These are phyloP conservation scores for Paramisgurnus dabryanus DNA, from an alignment of 2,113 vertebrate species.

Conservation along the genomic window DNA sequence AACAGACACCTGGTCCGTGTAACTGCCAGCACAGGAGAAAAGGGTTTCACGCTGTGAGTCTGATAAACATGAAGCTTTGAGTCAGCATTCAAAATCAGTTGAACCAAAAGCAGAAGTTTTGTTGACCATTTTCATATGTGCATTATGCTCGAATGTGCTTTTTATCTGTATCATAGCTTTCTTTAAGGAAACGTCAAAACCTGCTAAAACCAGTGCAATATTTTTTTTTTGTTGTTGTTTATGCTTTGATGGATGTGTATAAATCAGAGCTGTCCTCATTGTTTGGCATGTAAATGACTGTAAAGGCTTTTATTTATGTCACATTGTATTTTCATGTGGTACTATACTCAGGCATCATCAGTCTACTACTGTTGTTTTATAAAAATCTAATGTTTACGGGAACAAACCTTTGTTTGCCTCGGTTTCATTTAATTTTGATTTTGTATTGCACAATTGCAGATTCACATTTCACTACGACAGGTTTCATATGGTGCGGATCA, in stretches of 20 bases:
- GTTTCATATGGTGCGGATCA: constrained; percentile 19
- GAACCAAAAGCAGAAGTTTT: constrained; percentile 5
- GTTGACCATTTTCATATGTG: constrained; percentile 7
- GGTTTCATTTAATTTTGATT: not conserved
- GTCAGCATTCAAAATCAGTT: constrained; percentile 4
- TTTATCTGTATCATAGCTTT: not conserved
- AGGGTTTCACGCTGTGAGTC: constrained; percentile 9
- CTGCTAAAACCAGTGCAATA: constrained; percentile 38
- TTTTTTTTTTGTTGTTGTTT: not conserved
- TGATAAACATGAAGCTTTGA: constrained; percentile 34
- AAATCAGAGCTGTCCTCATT: constrained; percentile 13
- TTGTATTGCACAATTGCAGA: constrained; percentile 4
- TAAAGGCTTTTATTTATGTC: constrained; percentile 33
- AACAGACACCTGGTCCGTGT: not conserved
- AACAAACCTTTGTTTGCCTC: constrained; percentile 7
- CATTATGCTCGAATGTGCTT: constrained; percentile 20
- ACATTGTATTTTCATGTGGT: constrained; percentile 25
- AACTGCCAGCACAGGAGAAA: constrained; percentile 6
- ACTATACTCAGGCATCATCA: constrained; percentile 25
- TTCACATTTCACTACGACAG: constrained; percentile 7
- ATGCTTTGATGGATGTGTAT: not conserved
- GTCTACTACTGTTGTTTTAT: not conserved
- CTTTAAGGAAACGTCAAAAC: not conserved
- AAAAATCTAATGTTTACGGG: constrained; percentile 22
- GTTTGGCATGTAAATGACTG: constrained; percentile 19